phyloP scores from a whole-genome alignment of 2,113 vertebrate species.

The Oxygymnocypris stewartii region DNA sequence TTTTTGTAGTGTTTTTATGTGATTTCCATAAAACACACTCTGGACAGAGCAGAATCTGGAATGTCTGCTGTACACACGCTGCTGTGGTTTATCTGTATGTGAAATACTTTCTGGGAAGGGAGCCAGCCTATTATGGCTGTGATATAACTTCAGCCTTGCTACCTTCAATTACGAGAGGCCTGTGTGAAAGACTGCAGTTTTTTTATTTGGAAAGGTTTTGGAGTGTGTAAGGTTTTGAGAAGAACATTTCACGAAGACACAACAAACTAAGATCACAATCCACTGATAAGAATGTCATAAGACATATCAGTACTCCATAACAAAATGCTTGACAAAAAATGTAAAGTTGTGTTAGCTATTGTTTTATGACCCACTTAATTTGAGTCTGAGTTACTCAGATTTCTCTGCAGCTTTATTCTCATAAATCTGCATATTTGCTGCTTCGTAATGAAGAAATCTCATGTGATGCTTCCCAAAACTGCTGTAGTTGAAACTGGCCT shows the following conservation, averaged over 20 bases:
- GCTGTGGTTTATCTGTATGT: slow-evolving; percentile 46
- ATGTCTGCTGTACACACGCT: slow-evolving; percentile 35
- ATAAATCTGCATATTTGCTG: slow-evolving; percentile 11
- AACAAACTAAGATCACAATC: neutral
- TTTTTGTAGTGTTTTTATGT: slow-evolving; percentile 40
- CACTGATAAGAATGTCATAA: neutral
- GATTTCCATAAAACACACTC: slow-evolving; percentile 38
- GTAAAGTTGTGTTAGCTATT: neutral
- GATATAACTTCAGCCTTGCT: slow-evolving; percentile 66
- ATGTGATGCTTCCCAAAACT: neutral
- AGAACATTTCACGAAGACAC: neutral
- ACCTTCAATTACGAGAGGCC: slow-evolving; percentile 58
- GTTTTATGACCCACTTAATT: neutral
- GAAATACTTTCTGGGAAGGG: slow-evolving; percentile 69
- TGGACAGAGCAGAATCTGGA: slow-evolving; percentile 38
- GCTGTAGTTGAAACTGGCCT: neutral
- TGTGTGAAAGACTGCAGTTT: slow-evolving; percentile 47
- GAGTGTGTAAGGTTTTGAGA: neutral
- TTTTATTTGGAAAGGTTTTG: neutral
- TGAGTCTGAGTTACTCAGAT: neutral
- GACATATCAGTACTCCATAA: neutral
- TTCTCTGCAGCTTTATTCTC: neutral
- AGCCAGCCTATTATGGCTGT: slow-evolving; percentile 68
- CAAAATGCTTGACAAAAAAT: neutral
- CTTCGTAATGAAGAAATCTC: neutral